A percentile compares a stretch with the other conserved stretches of the same genome.
phyloP scores from a whole-genome alignment of 2,797 vertebrate genomes.

The Halcyon leucocephala region DNA sequence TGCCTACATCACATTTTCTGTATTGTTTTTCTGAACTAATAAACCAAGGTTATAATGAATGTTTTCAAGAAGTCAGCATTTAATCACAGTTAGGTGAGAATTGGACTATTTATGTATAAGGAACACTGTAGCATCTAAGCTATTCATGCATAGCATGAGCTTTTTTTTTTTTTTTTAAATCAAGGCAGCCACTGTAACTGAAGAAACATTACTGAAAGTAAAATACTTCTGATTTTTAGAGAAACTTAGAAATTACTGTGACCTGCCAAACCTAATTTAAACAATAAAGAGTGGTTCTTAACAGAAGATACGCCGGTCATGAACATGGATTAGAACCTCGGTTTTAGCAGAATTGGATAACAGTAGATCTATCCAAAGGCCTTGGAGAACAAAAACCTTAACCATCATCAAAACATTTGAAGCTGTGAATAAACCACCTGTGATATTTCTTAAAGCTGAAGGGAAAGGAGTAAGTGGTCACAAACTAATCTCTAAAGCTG shows the following conservation, averaged over 20 bases:
- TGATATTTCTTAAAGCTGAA: neutral
- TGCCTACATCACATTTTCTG: neutral
- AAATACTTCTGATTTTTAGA: neutral
- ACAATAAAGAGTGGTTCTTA: neutral
- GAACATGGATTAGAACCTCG: neutral
- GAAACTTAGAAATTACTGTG: neutral
- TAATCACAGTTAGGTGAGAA: neutral
- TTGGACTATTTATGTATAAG: neutral
- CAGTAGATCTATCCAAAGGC: neutral
- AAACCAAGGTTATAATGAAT: neutral
- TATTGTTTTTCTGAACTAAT: neutral
- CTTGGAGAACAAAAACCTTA: neutral
- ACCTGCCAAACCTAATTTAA: neutral
- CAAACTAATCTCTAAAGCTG: neutral
- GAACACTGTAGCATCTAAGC: neutral
- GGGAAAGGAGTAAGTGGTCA: neutral
- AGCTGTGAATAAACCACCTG: neutral
- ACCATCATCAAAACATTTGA: neutral
- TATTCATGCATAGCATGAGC: rapidly evolving
- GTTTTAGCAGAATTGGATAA: neutral
- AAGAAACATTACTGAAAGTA: neutral
- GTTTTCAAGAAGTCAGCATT: neutral
- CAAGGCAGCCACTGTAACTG: neutral
- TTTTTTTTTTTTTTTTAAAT: neutral
- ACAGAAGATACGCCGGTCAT: neutral